Percentiles rank a stretch among this genome's conserved stretches.
phyloP scores from a whole-genome alignment of 2,888 invertebrate species.

The Caenorhabditis becei region DNA sequence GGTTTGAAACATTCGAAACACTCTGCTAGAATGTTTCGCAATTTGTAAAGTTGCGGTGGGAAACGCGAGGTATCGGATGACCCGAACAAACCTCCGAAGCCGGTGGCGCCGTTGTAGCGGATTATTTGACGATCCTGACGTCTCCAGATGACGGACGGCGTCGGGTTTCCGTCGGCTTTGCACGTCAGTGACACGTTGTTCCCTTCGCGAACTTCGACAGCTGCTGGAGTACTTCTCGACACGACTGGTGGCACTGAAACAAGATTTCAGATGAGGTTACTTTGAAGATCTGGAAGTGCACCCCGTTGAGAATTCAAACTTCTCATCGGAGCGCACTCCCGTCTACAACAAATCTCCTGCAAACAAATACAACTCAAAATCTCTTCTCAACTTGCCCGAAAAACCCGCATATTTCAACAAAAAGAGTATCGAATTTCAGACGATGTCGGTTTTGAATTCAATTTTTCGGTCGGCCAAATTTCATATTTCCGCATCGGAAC shows the following conservation, averaged over 20 bases:
- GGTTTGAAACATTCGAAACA: background rate
- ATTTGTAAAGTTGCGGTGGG: slow-evolving; percentile 47
- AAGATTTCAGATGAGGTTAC: background rate
- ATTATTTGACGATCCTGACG: slow-evolving; percentile 80
- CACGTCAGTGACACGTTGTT: slow-evolving; percentile 81
- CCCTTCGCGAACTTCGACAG: slow-evolving; percentile 87
- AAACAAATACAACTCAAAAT: no score
- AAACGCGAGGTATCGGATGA: slow-evolving; percentile 35
- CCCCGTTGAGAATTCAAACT: no score
- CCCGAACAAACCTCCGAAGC: slow-evolving; percentile 78
- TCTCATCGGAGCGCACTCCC: no score
- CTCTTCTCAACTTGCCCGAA: no score
- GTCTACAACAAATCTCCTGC: no score
- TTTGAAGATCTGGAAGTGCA: background rate
- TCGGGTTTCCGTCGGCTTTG: slow-evolving; percentile 80
- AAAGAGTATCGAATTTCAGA: background rate
- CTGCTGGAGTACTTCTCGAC: slow-evolving; percentile 92
- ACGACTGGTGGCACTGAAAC: slow-evolving; percentile 94
- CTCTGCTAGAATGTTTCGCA: background rate
- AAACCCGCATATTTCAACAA: background rate
- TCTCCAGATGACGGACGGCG: slow-evolving; percentile 80
- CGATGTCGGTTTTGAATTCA: background rate
- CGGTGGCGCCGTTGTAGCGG: slow-evolving; percentile 79
- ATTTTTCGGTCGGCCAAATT: background rate
- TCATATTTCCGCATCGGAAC: slow-evolving; percentile 6